Evolutionary conservation across 2,888 invertebrate genomes (phyloP).

Genomic region (Erannis defoliaria): DNA sequence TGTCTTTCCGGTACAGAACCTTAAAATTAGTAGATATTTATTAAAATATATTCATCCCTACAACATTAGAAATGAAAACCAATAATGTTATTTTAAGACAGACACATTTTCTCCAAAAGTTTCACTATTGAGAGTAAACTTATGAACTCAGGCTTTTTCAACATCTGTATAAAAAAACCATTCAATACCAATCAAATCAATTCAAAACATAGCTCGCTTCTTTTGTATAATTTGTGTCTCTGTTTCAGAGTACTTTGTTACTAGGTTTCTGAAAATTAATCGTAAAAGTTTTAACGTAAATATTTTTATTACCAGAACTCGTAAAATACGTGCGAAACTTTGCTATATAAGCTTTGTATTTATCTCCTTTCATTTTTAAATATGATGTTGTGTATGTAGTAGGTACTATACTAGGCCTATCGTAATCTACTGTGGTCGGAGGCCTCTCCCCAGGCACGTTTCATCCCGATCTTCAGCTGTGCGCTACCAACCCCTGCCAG

Average conservation of each 20-base stretch:
- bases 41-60: no score
- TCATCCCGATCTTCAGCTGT: no score
- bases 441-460: no score
- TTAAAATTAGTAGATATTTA: no score
- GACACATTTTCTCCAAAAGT: background rate
- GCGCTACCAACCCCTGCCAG: no score
- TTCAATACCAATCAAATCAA: slow-evolving; percentile 16
- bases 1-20: no score
- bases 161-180: no score
- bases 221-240: slow-evolving; percentile 5
- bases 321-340: background rate
- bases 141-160: background rate
- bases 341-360: background rate
- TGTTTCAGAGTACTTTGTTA: background rate
- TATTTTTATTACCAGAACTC: no score
- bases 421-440: no score
- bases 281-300: background rate
- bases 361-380: no score
- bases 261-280: background rate
- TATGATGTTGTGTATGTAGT: no score
- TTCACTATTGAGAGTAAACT: background rate
- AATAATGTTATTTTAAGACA: background rate
- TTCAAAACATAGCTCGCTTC: slow-evolving; percentile 13
- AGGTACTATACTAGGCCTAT: no score
- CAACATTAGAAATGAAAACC: background rate